Conservation (phyloP, 92 coral and sea anemone genomes). For the Palythoa grandis region DNA sequence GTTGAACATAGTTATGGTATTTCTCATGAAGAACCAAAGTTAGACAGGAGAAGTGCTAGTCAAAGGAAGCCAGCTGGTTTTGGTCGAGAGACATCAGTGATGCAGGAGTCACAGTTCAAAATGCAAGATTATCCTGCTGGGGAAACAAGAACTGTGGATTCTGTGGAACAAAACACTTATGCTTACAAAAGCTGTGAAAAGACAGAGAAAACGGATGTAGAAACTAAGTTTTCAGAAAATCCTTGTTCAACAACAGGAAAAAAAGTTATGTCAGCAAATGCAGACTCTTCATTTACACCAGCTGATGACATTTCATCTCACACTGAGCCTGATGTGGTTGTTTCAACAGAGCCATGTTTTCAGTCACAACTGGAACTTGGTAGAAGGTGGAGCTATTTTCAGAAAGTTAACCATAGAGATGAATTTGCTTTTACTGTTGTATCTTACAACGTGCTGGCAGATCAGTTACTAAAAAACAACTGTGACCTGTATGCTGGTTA, state of each 20-base stretch:
- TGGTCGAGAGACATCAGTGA: neutral
- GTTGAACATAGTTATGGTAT: neutral
- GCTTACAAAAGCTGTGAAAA: neutral
- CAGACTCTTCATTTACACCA: neutral
- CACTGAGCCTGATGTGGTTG: neutral
- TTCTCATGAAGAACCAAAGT: neutral
- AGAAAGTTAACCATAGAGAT: slow-evolving; percentile 25
- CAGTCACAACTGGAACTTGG: slow-evolving; percentile 43
- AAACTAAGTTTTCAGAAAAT: neutral
- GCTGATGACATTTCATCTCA: neutral
- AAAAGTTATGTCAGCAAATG: neutral
- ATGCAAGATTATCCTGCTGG: neutral
- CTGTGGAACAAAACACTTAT: neutral
- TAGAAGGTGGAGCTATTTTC: slow-evolving; percentile 37
- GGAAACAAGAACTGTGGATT: neutral
- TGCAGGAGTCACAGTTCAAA: neutral
- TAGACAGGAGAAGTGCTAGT: neutral
- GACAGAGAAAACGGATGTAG: neutral
- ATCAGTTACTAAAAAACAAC: slow-evolving; percentile 72
- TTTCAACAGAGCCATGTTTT: slow-evolving; percentile 11
- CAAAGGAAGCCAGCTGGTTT: neutral
- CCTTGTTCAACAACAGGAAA: neutral
- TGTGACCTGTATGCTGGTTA: slow-evolving; percentile 65
- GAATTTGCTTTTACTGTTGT: slow-evolving; percentile 75
- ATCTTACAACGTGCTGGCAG: slow-evolving; percentile 89